A percentile compares a stretch with the other conserved stretches of the same genome.
These are phyloP conservation scores for Muscina levida DNA, from an alignment of 2,888 invertebrate genomes.

Conservation along the genomic window DNA sequence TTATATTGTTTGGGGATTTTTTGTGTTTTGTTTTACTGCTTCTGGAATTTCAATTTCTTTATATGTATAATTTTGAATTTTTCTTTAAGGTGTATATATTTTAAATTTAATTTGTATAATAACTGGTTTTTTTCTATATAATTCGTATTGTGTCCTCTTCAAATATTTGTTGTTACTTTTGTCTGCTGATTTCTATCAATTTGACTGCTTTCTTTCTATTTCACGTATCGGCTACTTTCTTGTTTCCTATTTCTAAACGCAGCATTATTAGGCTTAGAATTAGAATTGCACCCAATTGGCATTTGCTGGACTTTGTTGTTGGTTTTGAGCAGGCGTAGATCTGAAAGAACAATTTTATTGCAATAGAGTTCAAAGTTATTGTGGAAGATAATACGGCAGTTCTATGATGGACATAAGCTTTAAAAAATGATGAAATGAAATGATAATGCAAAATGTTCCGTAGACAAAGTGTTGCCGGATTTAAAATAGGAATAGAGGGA, in stretches of 20 bases:
- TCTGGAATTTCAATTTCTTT: slow-evolving; percentile 43
- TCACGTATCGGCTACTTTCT: slow-evolving; percentile 14
- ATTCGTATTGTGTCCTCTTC: slow-evolving; percentile 60
- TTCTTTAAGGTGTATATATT: slow-evolving; percentile 41
- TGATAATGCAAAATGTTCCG: too few relatives aligned
- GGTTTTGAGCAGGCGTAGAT: slow-evolving; percentile 68
- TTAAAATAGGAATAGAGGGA: too few relatives aligned
- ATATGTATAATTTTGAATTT: slow-evolving; percentile 34
- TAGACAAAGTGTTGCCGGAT: too few relatives aligned
- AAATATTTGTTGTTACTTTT: slow-evolving; percentile 48
- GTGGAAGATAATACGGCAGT: too few relatives aligned
- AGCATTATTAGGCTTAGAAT: slow-evolving; percentile 62
- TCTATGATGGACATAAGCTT: too few relatives aligned
- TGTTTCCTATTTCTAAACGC: slow-evolving; percentile 16
- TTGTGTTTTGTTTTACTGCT: slow-evolving; percentile 8
- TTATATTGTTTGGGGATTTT: slow-evolving; percentile 47
- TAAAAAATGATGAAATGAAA: too few relatives aligned
- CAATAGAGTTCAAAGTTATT: too few relatives aligned
- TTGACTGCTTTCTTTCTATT: slow-evolving; percentile 30
- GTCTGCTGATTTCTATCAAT: slow-evolving; percentile 27
- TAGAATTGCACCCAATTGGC: slow-evolving; percentile 80
- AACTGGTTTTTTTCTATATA: slow-evolving; percentile 47
- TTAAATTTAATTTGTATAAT: slow-evolving; percentile 48
- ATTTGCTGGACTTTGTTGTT: slow-evolving; percentile 76
- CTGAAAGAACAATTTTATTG: slow-evolving; percentile 65